Evolutionary conservation across 92 coral and sea anemone genomes (phyloP), one percentile per base, ranked within the genome.

Genomic region (Porites cylindrica): DNA sequence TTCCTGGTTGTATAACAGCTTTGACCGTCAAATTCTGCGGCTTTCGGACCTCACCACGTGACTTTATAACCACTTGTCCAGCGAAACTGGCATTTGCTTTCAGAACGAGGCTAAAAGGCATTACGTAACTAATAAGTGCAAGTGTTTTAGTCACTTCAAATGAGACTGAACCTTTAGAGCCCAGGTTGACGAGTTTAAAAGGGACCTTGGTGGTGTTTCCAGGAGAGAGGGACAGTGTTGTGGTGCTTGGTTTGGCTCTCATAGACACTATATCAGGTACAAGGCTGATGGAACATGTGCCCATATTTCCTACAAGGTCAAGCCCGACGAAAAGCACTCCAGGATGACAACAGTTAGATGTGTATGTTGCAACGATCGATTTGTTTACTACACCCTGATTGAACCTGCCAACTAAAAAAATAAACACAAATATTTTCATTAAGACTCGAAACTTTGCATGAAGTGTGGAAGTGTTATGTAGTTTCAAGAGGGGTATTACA

Each of bases 251-350:
- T 73, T 78, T 65, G 14, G 77, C 56, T 20, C 73, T 47, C 2
- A 89, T 54, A 16, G 74, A 43, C 61, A 88, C 78, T 50, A 88
- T 73, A 32, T 88, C 91, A 0, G 86, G 79, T 3, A 82, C 81
- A 1, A 88, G 76, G 77, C 78, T 82, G 52, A 88, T 69, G 17
- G 80, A 53, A 20, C 91, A 88, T 21, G 73, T 82, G 6, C 91
- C 87, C 77, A 82, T 75, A 67, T 88, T 88, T 56, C 91, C 91
- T 38, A 82, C 91, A 62, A 66, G 84, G 51, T 81, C 87, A 21
- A 88, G 59, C 0, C 82, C 87, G 59, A 66, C 67, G 19, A 81
- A 65, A 2, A 72, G 38, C 3, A 81, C 87, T 47, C 80, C 67
- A 10, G 91, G 71, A 20, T 81, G 19, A 32, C 87, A 81, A 67